phyloP scores from a whole-genome alignment of 2,113 vertebrate species.

The Psittacus erithacus region DNA sequence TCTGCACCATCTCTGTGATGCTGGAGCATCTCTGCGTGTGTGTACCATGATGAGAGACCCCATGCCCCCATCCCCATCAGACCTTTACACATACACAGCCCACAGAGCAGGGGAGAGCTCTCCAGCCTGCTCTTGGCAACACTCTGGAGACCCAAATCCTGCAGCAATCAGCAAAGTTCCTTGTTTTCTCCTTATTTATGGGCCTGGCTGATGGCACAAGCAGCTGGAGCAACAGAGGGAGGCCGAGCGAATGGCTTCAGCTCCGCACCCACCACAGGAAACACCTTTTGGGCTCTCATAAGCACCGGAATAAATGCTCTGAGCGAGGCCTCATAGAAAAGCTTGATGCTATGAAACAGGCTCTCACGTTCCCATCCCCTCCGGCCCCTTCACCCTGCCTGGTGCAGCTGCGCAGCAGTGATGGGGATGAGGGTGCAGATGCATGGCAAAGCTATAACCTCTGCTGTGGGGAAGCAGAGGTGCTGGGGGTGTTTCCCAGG shows the following conservation, averaged over 20 bases:
- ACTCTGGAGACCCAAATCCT: neutral
- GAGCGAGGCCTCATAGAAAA: rapidly evolving
- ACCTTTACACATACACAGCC: neutral
- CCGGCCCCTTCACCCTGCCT: neutral
- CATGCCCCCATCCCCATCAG: neutral
- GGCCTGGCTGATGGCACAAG: neutral
- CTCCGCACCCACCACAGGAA: neutral
- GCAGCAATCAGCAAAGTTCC: neutral
- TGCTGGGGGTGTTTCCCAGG: neutral
- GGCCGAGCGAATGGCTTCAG: neutral
- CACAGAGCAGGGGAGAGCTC: neutral
- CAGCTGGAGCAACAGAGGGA: neutral
- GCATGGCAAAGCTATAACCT: neutral
- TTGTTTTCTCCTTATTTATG: neutral
- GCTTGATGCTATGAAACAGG: neutral
- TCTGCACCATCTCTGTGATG: rapidly evolving
- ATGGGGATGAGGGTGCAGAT: neutral
- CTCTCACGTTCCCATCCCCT: neutral
- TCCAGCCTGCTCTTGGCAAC: neutral
- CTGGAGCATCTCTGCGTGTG: neutral
- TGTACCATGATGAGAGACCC: rapidly evolving
- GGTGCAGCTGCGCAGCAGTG: neutral
- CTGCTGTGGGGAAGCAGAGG: neutral
- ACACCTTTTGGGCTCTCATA: neutral
- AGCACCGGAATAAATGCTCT: neutral